Conservation (phyloP, 2,888 invertebrate genomes). For the Hetaerina titia region DNA sequence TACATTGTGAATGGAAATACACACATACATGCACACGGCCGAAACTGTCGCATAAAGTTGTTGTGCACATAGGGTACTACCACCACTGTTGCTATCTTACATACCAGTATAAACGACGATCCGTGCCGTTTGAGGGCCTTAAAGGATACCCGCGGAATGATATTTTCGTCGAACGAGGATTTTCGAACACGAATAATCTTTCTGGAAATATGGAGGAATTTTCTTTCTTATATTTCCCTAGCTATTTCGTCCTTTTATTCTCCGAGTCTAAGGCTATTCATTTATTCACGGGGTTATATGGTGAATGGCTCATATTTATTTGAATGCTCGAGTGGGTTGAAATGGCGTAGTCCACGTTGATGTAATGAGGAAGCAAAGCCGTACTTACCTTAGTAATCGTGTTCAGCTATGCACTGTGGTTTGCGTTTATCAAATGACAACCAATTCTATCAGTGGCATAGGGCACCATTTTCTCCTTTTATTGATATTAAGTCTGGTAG, state of each 20-base stretch:
- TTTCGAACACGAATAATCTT: not conserved
- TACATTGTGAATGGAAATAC: not conserved
- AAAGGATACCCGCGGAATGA: not conserved
- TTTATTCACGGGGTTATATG: not conserved
- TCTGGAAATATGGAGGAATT: not conserved
- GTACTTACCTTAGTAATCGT: not conserved
- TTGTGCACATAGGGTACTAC: not conserved
- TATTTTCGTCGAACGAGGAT: conserved; percentile 1
- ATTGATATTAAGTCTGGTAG: too few species aligned
- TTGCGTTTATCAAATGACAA: not conserved
- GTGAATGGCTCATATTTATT: not conserved
- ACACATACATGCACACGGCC: not conserved
- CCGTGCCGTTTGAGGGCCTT: not conserved
- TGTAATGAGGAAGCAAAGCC: not conserved
- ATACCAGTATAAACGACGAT: not conserved
- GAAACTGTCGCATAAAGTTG: conserved; percentile 41
- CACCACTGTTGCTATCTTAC: not conserved
- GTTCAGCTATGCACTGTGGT: not conserved
- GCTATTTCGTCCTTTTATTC: not conserved
- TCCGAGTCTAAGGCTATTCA: not conserved
- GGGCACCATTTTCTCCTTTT: too few species aligned
- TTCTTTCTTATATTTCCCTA: not conserved
- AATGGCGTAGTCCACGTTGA: not conserved
- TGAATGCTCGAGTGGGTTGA: not conserved
- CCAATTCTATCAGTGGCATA: too few species aligned